Percentiles rank a stretch among this genome's conserved stretches.
Evolutionary conservation across 1,140 invertebrate species (phyloP).

Genomic region (Drosophila varians): DNA sequence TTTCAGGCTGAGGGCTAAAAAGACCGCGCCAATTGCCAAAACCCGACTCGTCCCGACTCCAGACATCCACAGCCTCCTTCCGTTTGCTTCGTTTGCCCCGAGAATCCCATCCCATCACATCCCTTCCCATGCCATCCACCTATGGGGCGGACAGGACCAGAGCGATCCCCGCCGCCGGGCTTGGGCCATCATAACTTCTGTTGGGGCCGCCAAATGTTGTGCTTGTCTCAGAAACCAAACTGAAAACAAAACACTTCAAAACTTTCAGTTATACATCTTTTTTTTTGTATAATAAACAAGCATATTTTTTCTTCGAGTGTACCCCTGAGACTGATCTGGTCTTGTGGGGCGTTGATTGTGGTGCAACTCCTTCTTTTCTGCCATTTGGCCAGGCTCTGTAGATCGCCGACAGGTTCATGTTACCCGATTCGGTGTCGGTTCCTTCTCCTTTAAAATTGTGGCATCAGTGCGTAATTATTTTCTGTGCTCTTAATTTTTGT

Average conservation of each 20-base stretch:
- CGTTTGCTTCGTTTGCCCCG: background rate
- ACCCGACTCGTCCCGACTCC: slow-evolving; percentile 33
- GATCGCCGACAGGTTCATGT: slow-evolving; percentile 78
- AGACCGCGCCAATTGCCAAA: slow-evolving; percentile 75
- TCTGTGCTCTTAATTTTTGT: slow-evolving; percentile 78
- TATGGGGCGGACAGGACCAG: slow-evolving; percentile 28
- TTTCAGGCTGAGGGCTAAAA: slow-evolving; percentile 76
- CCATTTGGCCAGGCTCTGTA: slow-evolving; percentile 35
- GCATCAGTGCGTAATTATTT: slow-evolving; percentile 83
- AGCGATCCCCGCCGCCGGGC: slow-evolving; percentile 34
- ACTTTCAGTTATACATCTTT: no score
- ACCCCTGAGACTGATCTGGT: slow-evolving; percentile 26
- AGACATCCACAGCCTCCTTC: background rate
- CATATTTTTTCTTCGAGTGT: slow-evolving; percentile 10
- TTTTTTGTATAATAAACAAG: background rate
- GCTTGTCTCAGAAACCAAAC: slow-evolving; percentile 4
- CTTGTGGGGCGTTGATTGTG: slow-evolving; percentile 78
- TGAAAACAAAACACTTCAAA: no score
- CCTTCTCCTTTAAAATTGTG: slow-evolving; percentile 72
- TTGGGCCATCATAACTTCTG: slow-evolving; percentile 75
- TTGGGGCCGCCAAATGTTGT: slow-evolving; percentile 56
- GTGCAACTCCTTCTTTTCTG: slow-evolving; percentile 73
- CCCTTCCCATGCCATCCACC: slow-evolving; percentile 12
- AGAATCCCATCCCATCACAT: slow-evolving; percentile 13
- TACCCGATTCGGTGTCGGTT: slow-evolving; percentile 48